These are phyloP conservation scores for Volucella inanis DNA, from an alignment of 2,888 invertebrate species.

Conservation along the genomic window DNA sequence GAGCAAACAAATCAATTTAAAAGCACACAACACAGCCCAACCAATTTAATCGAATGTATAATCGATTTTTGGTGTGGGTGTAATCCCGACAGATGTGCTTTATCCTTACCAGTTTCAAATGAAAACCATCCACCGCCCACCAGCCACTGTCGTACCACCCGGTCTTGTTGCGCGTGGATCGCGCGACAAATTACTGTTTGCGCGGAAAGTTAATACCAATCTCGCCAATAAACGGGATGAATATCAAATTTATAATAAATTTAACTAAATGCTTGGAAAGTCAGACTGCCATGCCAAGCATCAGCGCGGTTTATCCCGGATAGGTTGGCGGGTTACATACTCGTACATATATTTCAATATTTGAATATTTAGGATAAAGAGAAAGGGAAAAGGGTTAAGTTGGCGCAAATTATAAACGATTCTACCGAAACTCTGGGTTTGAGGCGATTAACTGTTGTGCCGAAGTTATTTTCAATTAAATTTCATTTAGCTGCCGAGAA, in stretches of 20 bases:
- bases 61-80: constrained; percentile 61
- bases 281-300: background rate
- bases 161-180: constrained; percentile 24
- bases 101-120: constrained; percentile 23
- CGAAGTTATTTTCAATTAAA: too few species aligned
- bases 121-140: background rate
- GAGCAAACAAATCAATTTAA: constrained; percentile 60
- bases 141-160: background rate
- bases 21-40: constrained; percentile 45
- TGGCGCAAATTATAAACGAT: too few species aligned
- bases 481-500: too few species aligned
- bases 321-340: background rate
- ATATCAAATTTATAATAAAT: constrained; percentile 62
- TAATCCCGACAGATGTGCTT: constrained; percentile 44
- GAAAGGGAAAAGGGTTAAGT: too few species aligned
- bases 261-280: constrained; percentile 47
- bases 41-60: constrained; percentile 60
- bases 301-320: background rate
- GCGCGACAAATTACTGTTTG: constrained; percentile 69
- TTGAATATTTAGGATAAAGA: too few species aligned
- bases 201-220: constrained; percentile 66
- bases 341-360: too few species aligned
- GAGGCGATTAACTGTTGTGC: too few species aligned
- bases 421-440: too few species aligned
- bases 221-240: constrained; percentile 47